Conservation (phyloP, 2,888 invertebrate genomes). For the Lingula anatina region DNA sequence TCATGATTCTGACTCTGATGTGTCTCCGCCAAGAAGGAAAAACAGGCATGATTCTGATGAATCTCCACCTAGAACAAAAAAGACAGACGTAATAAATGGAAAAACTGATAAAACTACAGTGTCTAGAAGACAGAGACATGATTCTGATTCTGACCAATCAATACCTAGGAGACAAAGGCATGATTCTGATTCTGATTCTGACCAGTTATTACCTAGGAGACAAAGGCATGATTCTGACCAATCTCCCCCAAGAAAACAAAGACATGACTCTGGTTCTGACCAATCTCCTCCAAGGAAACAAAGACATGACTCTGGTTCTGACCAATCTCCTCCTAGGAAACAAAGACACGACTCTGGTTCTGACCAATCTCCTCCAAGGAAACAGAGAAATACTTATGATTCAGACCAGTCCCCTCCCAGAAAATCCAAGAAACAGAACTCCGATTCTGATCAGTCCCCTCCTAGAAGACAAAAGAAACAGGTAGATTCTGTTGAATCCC, state of each 20-base stretch:
- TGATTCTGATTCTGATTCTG: conserved; percentile 22
- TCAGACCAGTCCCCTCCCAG: conserved; percentile 44
- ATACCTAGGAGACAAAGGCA: conserved; percentile 19
- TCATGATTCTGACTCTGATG: conserved; percentile 17
- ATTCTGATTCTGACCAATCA: conserved; percentile 30
- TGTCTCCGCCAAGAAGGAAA: conserved; percentile 27
- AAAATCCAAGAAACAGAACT: conserved; percentile 20
- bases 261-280: conserved; percentile 23
- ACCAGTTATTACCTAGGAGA: conserved; percentile 36
- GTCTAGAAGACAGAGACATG: conserved; percentile 9
- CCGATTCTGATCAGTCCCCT: conserved; percentile 38
- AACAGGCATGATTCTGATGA: conserved; percentile 32
- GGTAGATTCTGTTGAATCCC: conserved; percentile 29
- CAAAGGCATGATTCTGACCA: conserved; percentile 29
- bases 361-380: conserved; percentile 40
- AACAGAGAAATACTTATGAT: conserved; percentile 36
- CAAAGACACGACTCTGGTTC: conserved; percentile 21
- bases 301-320: conserved; percentile 14
- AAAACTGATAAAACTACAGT: conserved; percentile 13
- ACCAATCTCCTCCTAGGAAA: conserved; percentile 17
- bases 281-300: conserved; percentile 12
- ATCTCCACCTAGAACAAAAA: conserved; percentile 23
- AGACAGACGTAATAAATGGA: conserved; percentile 15
- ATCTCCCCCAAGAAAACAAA: conserved; percentile 26
- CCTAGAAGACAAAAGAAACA: conserved; percentile 23